Evolutionary conservation across 2,113 vertebrate genomes (phyloP).

Genomic region (Dicentrarchus labrax): DNA sequence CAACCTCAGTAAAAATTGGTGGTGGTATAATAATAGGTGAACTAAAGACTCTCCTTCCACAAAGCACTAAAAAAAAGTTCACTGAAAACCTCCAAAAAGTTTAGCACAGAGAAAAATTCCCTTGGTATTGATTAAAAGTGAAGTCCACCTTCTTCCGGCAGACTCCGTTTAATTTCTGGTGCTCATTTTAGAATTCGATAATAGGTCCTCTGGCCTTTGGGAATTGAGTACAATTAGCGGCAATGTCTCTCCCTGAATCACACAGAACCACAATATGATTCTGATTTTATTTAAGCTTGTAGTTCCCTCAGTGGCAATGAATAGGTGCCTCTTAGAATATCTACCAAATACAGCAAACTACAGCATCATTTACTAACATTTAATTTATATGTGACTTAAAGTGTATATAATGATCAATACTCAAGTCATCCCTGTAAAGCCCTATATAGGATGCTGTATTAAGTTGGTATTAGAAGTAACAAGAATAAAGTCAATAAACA

Average conservation of each 20-base stretch:
- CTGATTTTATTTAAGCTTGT: neutral
- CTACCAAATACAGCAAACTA: neutral
- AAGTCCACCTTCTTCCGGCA: neutral
- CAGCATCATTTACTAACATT: neutral
- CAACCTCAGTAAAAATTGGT: neutral
- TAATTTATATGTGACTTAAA: neutral
- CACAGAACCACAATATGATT: neutral
- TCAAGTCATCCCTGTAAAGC: neutral
- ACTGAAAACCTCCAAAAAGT: neutral
- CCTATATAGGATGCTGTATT: neutral
- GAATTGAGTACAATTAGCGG: neutral
- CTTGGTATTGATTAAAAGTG: neutral
- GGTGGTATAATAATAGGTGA: too few species aligned
- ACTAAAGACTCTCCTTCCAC: neutral
- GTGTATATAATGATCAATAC: neutral
- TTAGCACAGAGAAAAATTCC: neutral
- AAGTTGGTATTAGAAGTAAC: neutral
- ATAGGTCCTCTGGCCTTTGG: neutral
- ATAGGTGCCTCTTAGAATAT: neutral
- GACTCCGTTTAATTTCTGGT: neutral
- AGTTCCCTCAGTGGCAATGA: neutral
- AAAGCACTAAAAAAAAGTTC: neutral
- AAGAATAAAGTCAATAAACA: constrained; percentile 1
- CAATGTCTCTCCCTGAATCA: neutral
- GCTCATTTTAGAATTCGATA: constrained; percentile 2